A percentile compares a stretch with the other conserved stretches of the same genome.
These are phyloP conservation scores for Centrocercus urophasianus DNA, from an alignment of 2,113 vertebrate genomes.

Conservation along the genomic window DNA sequence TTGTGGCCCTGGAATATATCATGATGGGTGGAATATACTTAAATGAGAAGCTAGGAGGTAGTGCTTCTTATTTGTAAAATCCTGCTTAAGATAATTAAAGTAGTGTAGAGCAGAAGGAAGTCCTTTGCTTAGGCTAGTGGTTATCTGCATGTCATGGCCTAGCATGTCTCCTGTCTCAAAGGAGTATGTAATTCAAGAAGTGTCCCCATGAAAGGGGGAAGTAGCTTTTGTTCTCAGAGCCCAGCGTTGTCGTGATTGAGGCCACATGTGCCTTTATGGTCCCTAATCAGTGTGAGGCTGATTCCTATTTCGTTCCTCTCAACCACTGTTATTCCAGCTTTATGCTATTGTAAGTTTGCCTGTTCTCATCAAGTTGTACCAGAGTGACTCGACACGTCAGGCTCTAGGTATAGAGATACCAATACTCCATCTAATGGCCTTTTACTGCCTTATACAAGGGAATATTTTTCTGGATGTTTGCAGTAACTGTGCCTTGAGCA, in stretches of 20 bases:
- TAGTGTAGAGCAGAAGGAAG: conserved; percentile 4
- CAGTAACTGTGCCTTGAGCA: conserved; percentile 17
- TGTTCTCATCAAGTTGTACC: background rate
- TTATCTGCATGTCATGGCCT: background rate
- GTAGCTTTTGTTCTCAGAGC: conserved; percentile 48
- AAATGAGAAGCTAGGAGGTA: background rate
- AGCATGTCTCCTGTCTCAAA: conserved; percentile 17
- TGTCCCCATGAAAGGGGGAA: conserved; percentile 48
- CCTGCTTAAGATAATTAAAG: conserved; percentile 14
- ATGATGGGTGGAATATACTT: background rate
- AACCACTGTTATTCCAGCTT: conserved; percentile 60
- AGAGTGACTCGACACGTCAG: background rate
- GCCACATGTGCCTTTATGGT: conserved; percentile 53
- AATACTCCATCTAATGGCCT: background rate
- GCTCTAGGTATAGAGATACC: background rate
- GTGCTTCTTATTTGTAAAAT: conserved; percentile 38
- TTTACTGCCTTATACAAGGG: background rate
- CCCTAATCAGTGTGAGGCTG: conserved; percentile 41
- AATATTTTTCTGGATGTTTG: conserved; percentile 31
- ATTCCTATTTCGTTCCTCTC: conserved; percentile 55
- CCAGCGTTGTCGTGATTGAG: background rate
- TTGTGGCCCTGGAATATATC: background rate
- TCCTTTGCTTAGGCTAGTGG: background rate
- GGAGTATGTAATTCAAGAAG: conserved; percentile 57
- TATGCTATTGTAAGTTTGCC: conserved; percentile 34